Evolutionary conservation across 2,888 invertebrate genomes (phyloP).

Genomic region (Epistrophe grossulariae): DNA sequence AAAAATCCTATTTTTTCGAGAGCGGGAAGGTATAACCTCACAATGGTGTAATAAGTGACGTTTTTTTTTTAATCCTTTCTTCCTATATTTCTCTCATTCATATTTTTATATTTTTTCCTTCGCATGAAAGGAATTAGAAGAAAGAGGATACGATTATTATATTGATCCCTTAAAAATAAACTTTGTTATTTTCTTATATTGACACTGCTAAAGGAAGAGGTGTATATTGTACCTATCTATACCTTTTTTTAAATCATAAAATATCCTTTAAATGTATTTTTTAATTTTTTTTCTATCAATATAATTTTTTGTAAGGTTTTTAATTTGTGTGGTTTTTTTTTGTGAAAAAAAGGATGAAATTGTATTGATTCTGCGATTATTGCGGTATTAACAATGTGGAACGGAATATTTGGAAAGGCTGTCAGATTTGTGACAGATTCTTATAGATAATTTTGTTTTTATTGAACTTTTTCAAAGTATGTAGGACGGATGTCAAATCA

Average conservation of each 20-base stretch:
- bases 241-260: slow-evolving; percentile 18
- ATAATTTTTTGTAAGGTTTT: slow-evolving; percentile 50
- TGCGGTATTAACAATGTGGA: slow-evolving; percentile 45
- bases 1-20: slow-evolving; percentile 6
- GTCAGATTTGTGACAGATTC: slow-evolving; percentile 43
- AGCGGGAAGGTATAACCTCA: neutral
- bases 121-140: neutral
- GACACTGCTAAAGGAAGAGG: slow-evolving; percentile 12
- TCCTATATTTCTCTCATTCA: slow-evolving; percentile 45
- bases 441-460: neutral
- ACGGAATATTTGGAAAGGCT: slow-evolving; percentile 41
- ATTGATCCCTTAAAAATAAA: slow-evolving; percentile 51
- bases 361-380: slow-evolving; percentile 34
- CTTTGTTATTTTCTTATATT: slow-evolving; percentile 36
- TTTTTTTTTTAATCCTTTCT: slow-evolving; percentile 65
- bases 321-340: slow-evolving; percentile 25
- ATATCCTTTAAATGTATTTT: slow-evolving; percentile 33
- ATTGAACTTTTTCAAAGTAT: neutral
- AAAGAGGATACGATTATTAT: slow-evolving; percentile 42
- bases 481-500: neutral
- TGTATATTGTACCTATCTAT: neutral
- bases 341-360: slow-evolving; percentile 10
- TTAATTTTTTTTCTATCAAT: slow-evolving; percentile 30
- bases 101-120: neutral
- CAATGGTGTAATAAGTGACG: slow-evolving; percentile 25